Evolutionary conservation across 2,797 vertebrate species (phyloP).

Genomic region (Lemur catta): DNA sequence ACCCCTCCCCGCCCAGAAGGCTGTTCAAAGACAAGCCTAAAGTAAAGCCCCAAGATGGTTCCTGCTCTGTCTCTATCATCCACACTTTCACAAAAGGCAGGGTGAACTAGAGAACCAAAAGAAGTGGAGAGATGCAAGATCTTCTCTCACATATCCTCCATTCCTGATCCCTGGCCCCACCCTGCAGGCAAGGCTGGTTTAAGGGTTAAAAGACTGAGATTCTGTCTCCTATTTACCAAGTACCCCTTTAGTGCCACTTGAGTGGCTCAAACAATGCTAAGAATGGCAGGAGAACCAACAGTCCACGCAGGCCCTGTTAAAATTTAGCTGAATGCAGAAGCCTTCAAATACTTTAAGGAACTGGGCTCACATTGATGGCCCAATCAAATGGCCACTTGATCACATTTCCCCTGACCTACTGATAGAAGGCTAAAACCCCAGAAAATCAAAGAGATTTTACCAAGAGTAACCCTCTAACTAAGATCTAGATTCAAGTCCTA

Average conservation of each 20-base stretch:
- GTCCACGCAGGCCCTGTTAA: slow-evolving; percentile 67
- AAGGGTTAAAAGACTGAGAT: slow-evolving; percentile 79
- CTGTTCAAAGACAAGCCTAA: slow-evolving; percentile 30
- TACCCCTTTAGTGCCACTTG: slow-evolving; percentile 71
- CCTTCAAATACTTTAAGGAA: slow-evolving; percentile 55
- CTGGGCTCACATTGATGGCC: not conserved
- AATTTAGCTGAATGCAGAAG: slow-evolving; percentile 72
- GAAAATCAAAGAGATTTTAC: slow-evolving; percentile 18
- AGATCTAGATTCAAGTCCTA: slow-evolving; percentile 1
- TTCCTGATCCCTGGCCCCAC: slow-evolving; percentile 23
- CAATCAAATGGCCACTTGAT: slow-evolving; percentile 22
- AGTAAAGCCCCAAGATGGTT: slow-evolving; percentile 36
- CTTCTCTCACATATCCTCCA: not conserved
- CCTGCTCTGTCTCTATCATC: slow-evolving; percentile 1
- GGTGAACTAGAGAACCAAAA: slow-evolving; percentile 35
- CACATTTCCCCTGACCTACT: not conserved
- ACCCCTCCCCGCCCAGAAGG: not conserved
- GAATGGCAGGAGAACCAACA: slow-evolving; percentile 69
- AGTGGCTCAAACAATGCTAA: slow-evolving; percentile 64
- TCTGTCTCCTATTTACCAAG: slow-evolving; percentile 75
- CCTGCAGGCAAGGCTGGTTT: slow-evolving; percentile 59
- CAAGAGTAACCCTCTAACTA: not conserved
- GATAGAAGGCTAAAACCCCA: slow-evolving; percentile 11
- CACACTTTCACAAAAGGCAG: not conserved
- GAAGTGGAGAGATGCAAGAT: slow-evolving; percentile 22